These are phyloP conservation scores for Diarsia rubi DNA, from an alignment of 2,888 invertebrate species.

Conservation along the genomic window DNA sequence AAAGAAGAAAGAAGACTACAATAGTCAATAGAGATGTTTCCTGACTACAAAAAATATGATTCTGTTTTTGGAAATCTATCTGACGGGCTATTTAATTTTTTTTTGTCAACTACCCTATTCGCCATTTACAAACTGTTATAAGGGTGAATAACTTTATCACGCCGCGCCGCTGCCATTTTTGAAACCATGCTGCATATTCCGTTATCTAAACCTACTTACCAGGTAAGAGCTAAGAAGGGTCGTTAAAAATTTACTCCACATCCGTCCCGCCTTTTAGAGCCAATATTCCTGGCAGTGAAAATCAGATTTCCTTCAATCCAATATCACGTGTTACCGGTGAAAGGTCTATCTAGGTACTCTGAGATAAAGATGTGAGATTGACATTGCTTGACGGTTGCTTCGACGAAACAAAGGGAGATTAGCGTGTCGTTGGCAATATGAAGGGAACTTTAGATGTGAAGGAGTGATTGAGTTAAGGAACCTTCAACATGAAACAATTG, in stretches of 20 bases:
- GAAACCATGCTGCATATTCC: background rate
- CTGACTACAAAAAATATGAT: no score
- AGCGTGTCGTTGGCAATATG: background rate
- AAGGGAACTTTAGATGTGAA: background rate
- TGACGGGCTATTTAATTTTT: no score
- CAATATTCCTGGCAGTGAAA: slow-evolving; percentile 40
- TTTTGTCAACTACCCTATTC: no score
- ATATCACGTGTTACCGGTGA: slow-evolving; percentile 44
- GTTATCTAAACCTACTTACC: background rate
- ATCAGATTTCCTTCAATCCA: slow-evolving; percentile 45
- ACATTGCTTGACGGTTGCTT: no score
- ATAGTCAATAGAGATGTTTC: no score
- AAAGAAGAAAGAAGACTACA: no score
- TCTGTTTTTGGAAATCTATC: no score
- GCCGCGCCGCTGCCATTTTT: background rate
- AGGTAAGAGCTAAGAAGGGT: slow-evolving; percentile 14
- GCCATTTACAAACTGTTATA: background rate
- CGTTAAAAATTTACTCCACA: slow-evolving; percentile 43
- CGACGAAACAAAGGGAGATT: background rate
- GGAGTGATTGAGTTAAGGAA: background rate
- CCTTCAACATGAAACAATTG: slow-evolving; percentile 9
- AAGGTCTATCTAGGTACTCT: slow-evolving; percentile 11
- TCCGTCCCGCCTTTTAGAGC: slow-evolving; percentile 23
- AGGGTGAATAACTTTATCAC: background rate
- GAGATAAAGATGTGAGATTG: slow-evolving; percentile 21